Conservation (phyloP, 2,888 invertebrate genomes). For the Himalopsyche kuldschensis region DNA sequence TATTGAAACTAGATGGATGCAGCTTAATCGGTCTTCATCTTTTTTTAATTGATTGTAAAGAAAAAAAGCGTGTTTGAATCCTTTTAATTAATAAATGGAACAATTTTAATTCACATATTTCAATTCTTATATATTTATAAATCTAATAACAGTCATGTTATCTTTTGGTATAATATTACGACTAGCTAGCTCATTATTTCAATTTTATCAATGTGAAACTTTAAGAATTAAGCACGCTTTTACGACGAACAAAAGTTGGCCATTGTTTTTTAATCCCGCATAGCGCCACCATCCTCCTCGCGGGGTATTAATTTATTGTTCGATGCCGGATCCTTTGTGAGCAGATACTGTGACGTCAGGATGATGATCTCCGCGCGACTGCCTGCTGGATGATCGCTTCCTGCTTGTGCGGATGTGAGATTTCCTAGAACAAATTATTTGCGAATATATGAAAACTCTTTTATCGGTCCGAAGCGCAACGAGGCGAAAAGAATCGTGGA, state of each 20-base stretch:
- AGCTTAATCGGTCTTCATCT: too few relatives aligned
- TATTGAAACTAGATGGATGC: too few relatives aligned
- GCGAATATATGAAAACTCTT: not conserved
- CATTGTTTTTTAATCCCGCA: constrained; percentile 26
- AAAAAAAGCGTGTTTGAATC: too few relatives aligned
- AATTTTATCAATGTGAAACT: constrained; percentile 3
- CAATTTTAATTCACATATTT: too few relatives aligned
- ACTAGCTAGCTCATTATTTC: too few relatives aligned
- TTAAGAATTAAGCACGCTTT: constrained; percentile 23
- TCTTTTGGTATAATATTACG: too few relatives aligned
- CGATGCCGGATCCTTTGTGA: constrained; percentile 18
- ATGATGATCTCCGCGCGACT: not conserved
- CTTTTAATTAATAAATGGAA: too few relatives aligned
- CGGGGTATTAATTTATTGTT: constrained; percentile 19
- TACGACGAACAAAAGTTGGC: constrained; percentile 14
- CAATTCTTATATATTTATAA: too few relatives aligned
- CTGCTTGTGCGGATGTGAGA: not conserved
- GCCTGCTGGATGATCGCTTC: not conserved
- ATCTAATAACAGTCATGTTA: too few relatives aligned
- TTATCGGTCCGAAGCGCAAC: not conserved
- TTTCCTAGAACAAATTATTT: not conserved
- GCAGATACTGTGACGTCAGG: constrained; percentile 5
- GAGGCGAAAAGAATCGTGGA: not conserved
- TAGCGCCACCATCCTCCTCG: constrained; percentile 11
- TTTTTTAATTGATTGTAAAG: too few relatives aligned